Conservation (phyloP, 2,888 invertebrate genomes). For the Xanthia togata region DNA sequence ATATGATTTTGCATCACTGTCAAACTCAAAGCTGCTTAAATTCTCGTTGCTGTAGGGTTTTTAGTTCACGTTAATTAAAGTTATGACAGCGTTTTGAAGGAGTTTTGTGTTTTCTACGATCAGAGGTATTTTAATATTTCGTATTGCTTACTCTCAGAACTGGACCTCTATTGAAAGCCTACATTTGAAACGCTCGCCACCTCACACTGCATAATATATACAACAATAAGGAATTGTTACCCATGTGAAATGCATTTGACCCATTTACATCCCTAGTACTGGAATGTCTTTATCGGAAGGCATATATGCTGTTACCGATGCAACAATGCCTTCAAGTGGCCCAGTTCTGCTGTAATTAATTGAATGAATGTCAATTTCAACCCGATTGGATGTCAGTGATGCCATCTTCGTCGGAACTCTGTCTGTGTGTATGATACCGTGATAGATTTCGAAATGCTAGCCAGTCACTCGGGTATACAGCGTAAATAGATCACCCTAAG, state of each 20-base stretch:
- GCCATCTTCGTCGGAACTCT: neutral
- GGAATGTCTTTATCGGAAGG: neutral
- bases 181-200: neutral
- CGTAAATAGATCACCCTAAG: no score
- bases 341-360: neutral
- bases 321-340: neutral
- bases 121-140: no score
- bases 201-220: no score
- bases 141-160: neutral
- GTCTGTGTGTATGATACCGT: neutral
- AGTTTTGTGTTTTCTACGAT: no score
- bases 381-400: neutral
- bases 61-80: no score
- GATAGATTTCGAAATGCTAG: conserved; percentile 1
- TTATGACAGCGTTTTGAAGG: no score
- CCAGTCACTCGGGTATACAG: no score
- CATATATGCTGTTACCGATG: neutral
- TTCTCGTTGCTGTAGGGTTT: no score
- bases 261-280: neutral
- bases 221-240: neutral
- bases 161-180: neutral
- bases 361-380: conserved; percentile 15
- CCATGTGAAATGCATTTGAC: neutral
- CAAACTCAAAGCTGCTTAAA: no score
- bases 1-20: no score